Base-by-base conservation (phyloP, 1,140 invertebrate genomes). In the Homalodisca vitripennis region DNA sequence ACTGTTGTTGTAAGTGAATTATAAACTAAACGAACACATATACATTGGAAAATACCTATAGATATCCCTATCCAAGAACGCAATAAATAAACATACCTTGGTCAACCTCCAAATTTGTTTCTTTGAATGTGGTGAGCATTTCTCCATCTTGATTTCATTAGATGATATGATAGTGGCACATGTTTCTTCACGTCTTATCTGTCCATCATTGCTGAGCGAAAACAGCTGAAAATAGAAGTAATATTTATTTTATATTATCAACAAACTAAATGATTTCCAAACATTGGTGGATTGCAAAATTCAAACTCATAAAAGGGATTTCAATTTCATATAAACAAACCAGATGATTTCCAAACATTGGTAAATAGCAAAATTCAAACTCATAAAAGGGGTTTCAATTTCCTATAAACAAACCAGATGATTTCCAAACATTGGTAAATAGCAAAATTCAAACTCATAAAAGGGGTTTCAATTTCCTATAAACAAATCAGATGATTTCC, bases 151-250 rank as follows among this genome's bases (percentile, higher is more conserved):
- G 12, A 55, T 48, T 69, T 76, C 74, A 24, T 24, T 27, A 46
- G 6, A 22, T 77, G 70, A 77, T 71, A 74, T 79, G 65, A 74
- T 82, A 77, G 83, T 81, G 12, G 89, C 89, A 81, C 93, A 95
- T 41, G 84, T 82, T 73, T 91, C 87, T 79, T 94, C 92, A 77
- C 91, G 84, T 48, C 92, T 79, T 14, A 94, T 78, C 77, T 94
- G 86, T 22, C 88, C 86, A n/a, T 80, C 80, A 30, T 85, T 81
- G 69, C 89, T 91, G 27, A 93, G 77, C 0, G 89, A 90, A 75
- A 93, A 88, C 73, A 89, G 86, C 86, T 93, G 84, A 32, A 85
- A 82, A n/a, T n/a, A n/a, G n/a, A n/a, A n/a, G n/a, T n/a, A n/a
- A n/a, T n/a, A n/a, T n/a, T n/a, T n/a, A n/a, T n/a, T n/a, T n/a